These are phyloP conservation scores for Astropecten irregularis DNA, from an alignment of 53 echinoderm and acorn worm species.

Conservation along the genomic window DNA sequence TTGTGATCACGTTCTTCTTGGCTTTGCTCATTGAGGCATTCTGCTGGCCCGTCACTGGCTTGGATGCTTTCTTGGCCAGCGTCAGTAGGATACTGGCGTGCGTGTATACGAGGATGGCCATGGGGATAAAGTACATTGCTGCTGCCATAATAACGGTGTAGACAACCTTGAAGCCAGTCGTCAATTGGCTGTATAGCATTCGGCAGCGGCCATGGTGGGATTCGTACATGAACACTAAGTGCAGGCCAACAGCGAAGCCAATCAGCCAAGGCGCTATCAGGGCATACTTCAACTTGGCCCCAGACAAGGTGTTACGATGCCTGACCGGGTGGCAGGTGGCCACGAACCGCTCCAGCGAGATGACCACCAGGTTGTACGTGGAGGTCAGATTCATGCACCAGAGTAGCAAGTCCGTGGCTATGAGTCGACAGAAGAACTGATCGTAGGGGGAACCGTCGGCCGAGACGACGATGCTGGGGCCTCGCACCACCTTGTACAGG, in stretches of 20 bases:
- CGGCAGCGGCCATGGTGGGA: neutral
- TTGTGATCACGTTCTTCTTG: conserved; percentile 22
- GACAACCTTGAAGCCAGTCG: neutral
- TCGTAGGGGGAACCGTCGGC: neutral
- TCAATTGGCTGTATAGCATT: neutral
- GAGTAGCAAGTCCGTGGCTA: neutral
- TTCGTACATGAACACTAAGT: neutral
- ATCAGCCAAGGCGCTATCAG: neutral
- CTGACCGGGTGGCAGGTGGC: conserved; percentile 37
- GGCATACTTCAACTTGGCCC: neutral
- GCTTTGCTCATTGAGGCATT: neutral
- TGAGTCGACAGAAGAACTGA: neutral
- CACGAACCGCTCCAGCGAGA: too few relatives aligned
- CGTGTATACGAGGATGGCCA: neutral
- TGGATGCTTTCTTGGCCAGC: neutral
- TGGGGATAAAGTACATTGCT: neutral
- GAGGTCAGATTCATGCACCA: neutral
- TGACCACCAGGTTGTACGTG: conserved; percentile 35
- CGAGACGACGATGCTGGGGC: neutral
- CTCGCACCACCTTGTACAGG: neutral
- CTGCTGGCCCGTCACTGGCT: neutral
- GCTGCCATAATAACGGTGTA: neutral
- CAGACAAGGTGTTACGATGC: conserved; percentile 39
- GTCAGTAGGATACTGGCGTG: neutral
- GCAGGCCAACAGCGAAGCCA: conserved; percentile 10